Evolutionary conservation across 2,888 invertebrate species (phyloP).

Genomic region (Conchocele bisecta): DNA sequence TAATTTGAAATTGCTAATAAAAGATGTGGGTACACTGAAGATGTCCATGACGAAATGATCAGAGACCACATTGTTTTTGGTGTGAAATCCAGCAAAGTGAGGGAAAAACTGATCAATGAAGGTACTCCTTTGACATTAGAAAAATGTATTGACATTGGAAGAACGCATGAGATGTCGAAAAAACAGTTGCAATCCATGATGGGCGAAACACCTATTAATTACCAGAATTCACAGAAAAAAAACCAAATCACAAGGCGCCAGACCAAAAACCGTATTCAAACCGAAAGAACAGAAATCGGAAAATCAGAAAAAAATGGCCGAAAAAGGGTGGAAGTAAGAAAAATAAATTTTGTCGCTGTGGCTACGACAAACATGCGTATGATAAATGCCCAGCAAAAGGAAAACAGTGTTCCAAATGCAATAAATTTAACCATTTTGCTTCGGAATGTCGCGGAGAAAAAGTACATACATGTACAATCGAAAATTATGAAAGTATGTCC

Average conservation of each 20-base stretch:
- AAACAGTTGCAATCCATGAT: background rate
- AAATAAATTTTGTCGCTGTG: no score
- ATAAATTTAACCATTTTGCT: background rate
- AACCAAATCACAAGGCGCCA: background rate
- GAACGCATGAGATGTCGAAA: background rate
- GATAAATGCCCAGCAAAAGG: slow-evolving; percentile 36
- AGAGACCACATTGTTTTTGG: slow-evolving; percentile 51
- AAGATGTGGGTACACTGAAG: slow-evolving; percentile 12
- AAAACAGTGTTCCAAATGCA: slow-evolving; percentile 32
- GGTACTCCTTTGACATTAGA: slow-evolving; percentile 14
- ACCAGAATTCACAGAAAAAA: background rate
- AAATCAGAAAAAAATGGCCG: no score
- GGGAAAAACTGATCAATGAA: slow-evolving; percentile 43
- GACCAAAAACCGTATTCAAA: no score
- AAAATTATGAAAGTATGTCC: background rate
- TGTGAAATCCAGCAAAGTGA: slow-evolving; percentile 13
- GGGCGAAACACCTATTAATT: no score
- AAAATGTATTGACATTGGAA: slow-evolving; percentile 28
- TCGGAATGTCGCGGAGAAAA: background rate
- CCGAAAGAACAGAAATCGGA: no score
- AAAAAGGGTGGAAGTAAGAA: no score
- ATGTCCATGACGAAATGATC: slow-evolving; percentile 38
- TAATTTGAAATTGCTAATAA: slow-evolving; percentile 32
- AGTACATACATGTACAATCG: background rate
- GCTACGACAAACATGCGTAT: background rate